Conservation (phyloP, 2,113 vertebrate genomes). For the Menidia beryllina region DNA sequence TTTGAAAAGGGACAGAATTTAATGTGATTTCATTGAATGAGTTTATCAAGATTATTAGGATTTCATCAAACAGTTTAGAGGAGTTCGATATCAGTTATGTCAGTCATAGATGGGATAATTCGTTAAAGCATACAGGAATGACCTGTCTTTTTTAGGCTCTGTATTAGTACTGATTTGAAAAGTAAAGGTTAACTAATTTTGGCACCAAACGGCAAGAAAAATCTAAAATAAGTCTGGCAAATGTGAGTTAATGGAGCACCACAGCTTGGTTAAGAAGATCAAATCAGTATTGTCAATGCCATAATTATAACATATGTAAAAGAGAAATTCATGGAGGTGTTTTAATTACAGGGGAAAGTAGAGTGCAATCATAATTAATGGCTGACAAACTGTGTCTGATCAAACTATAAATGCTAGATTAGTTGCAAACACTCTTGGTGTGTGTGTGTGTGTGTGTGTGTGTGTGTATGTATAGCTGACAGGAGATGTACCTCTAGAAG, state of each 20-base stretch:
- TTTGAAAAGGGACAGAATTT: no score
- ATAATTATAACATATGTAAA: conserved; percentile 57
- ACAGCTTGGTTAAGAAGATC: conserved; percentile 57
- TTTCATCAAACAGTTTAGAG: not conserved
- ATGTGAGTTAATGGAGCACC: conserved; percentile 41
- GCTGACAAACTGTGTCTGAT: conserved; percentile 38
- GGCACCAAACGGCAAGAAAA: not conserved
- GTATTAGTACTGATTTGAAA: not conserved
- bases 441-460: not conserved
- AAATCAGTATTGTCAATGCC: conserved; percentile 61
- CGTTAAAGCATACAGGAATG: not conserved
- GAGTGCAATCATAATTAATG: conserved; percentile 19
- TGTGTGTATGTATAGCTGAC: not conserved
- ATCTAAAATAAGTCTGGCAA: not conserved
- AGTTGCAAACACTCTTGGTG: not conserved
- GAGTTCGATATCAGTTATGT: not conserved
- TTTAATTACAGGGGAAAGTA: conserved; percentile 54
- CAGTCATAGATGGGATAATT: not conserved
- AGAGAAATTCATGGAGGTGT: conserved; percentile 54
- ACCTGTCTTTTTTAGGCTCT: not conserved
- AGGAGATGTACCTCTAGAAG: not conserved
- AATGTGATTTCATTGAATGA: no score
- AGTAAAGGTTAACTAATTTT: not conserved
- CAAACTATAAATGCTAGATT: conserved; percentile 26
- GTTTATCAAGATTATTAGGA: no score